Evolutionary conservation across 2,888 invertebrate species (phyloP).

Genomic region (Octonoba sinensis): DNA sequence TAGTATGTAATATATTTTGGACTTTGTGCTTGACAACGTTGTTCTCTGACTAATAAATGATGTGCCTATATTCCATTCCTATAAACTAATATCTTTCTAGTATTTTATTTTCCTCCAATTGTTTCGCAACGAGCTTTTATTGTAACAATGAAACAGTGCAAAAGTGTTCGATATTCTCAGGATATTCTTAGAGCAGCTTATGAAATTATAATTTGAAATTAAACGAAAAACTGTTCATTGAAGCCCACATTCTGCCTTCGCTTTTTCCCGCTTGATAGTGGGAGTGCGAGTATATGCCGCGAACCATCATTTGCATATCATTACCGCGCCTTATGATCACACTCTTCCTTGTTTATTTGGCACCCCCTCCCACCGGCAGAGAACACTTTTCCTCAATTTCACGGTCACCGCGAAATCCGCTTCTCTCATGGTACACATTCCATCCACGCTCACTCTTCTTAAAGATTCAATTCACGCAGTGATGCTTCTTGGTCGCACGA

Average conservation of each 20-base stretch:
- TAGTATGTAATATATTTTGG: too few relatives aligned
- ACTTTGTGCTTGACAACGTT: too few relatives aligned
- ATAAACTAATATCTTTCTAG: too few relatives aligned
- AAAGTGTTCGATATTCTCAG: too few relatives aligned
- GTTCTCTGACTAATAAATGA: too few relatives aligned
- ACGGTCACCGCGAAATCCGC: constrained; percentile 24
- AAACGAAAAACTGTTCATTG: background rate
- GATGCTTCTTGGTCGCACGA: constrained; percentile 1
- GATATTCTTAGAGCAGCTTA: too few relatives aligned
- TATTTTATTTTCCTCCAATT: too few relatives aligned
- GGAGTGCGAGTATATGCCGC: constrained; percentile 19
- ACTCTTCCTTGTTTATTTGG: constrained; percentile 45
- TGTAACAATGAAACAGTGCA: too few relatives aligned
- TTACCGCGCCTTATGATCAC: constrained; percentile 29
- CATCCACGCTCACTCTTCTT: background rate
- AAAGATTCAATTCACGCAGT: constrained; percentile 9
- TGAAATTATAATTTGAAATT: too few relatives aligned
- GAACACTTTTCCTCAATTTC: constrained; percentile 48
- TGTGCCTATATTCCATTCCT: too few relatives aligned
- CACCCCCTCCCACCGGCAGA: constrained; percentile 41
- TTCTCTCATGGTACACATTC: constrained; percentile 8
- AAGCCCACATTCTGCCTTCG: constrained; percentile 18
- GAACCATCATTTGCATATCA: constrained; percentile 32
- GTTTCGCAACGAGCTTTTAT: too few relatives aligned
- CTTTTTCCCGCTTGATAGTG: constrained; percentile 9